Evolutionary conservation across 2,888 invertebrate genomes (phyloP), one percentile per base, ranked within the genome.

Genomic region (Andrena chrysosceles): DNA sequence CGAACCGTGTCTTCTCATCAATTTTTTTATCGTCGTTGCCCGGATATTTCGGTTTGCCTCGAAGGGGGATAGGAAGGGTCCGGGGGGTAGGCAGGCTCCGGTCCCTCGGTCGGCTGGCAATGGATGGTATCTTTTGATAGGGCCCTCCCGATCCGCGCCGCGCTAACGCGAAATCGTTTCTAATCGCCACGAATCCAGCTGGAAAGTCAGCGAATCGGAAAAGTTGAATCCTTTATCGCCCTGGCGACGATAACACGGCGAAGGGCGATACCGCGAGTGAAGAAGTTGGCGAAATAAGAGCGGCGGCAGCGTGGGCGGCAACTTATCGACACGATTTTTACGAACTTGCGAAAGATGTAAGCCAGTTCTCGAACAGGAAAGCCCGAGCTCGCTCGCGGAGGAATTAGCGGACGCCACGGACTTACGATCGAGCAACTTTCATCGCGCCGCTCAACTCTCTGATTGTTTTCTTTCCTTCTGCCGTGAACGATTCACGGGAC

Each of bases 1-100:
- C 49, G 56, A 71, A 33, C 76, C 54, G 42, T 60, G 42, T 8
- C 35, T 64, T 54, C 35, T 63, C 48, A 77, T 77, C 35, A 59
- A 66, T 66, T 60, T 56, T 71, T 72, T 16, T 13, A 33, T 31
- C 54, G n/a, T 20, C 6, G 31, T 0, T 31, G 52, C 31, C 29
- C 67, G 67, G 13, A 10, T 1, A 20, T 23, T 16, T 52, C 26
- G 29, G 29, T 29, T 66, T 26, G 29, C 49, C 29, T 16, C 42
- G 42, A 42, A 13, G 42, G 5, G 42, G 4, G 16, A 16, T 5
- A 42, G 42, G 42, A 42, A 4, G 16, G n/a, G n/a, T n/a, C n/a
- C n/a, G n/a, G n/a, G n/a, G 42, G 42, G 42, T 42, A 42, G 42
- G 1, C 42, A 1, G 42, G 16, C 42, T 16, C 42, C 42, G 42